Evolutionary conservation across 1,140 invertebrate species (phyloP).

Genomic region (Panagrolaimus sp.): DNA sequence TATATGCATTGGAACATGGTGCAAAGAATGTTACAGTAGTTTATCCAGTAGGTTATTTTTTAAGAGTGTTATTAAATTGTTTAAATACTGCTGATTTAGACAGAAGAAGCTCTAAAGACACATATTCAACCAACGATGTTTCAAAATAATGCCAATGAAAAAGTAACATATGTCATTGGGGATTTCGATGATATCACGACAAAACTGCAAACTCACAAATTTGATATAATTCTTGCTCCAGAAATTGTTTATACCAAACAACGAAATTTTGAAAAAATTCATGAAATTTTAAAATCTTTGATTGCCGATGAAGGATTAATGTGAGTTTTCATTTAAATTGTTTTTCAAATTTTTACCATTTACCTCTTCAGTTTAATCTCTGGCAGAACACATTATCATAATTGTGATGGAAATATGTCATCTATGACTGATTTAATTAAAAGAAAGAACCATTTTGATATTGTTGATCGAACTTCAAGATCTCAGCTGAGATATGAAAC

Average conservation of each 20-base stretch:
- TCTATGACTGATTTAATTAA: slow-evolving; percentile 51
- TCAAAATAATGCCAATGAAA: slow-evolving; percentile 46
- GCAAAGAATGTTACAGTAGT: slow-evolving; percentile 43
- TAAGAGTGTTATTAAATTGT: slow-evolving; percentile 9
- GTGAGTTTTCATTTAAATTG: slow-evolving; percentile 26
- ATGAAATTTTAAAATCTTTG: slow-evolving; percentile 47
- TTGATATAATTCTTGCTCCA: slow-evolving; percentile 50
- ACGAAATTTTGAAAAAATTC: slow-evolving; percentile 38
- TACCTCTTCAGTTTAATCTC: slow-evolving; percentile 44
- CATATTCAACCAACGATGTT: slow-evolving; percentile 45
- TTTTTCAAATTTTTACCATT: not conserved
- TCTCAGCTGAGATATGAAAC: not conserved
- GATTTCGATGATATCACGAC: slow-evolving; percentile 33
- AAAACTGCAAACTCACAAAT: slow-evolving; percentile 34
- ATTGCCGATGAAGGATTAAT: slow-evolving; percentile 46
- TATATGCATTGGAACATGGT: slow-evolving; percentile 47
- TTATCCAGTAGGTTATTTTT: slow-evolving; percentile 6
- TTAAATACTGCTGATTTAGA: slow-evolving; percentile 1
- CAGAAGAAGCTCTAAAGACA: slow-evolving; percentile 33
- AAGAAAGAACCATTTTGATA: slow-evolving; percentile 39
- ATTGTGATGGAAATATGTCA: slow-evolving; percentile 38
- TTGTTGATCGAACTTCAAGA: slow-evolving; percentile 35
- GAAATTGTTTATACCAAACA: slow-evolving; percentile 46
- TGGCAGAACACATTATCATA: slow-evolving; percentile 38
- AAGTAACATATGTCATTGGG: slow-evolving; percentile 41